These are phyloP conservation scores for Crocidura indochinensis DNA, from an alignment of 2,797 vertebrate genomes.

Conservation along the genomic window DNA sequence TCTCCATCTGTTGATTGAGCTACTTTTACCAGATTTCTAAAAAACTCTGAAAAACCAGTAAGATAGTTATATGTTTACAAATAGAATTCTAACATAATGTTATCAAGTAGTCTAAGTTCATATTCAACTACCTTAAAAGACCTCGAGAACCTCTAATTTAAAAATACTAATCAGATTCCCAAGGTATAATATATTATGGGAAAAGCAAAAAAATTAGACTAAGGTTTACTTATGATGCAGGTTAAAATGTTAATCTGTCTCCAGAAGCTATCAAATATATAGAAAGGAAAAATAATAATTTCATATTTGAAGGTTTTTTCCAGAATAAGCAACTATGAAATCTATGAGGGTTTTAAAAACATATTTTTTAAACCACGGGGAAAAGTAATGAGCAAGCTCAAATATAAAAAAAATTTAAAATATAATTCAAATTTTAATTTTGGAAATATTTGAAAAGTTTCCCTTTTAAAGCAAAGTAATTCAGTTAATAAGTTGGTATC, in stretches of 20 bases:
- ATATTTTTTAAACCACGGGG: conserved; percentile 51
- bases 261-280: conserved; percentile 13
- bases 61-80: conserved; percentile 25
- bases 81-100: conserved; percentile 45
- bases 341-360: background rate
- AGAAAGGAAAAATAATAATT: background rate
- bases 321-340: conserved; percentile 11
- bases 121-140: conserved; percentile 51
- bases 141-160: conserved; percentile 63
- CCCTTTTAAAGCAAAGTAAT: conserved; percentile 75
- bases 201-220: conserved; percentile 10
- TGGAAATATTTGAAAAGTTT: conserved; percentile 72
- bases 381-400: background rate
- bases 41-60: background rate
- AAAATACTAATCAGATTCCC: conserved; percentile 51
- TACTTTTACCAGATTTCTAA: conserved; percentile 27
- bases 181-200: conserved; percentile 21
- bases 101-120: background rate
- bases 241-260: conserved; percentile 30
- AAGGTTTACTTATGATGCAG: background rate
- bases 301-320: too few relatives aligned
- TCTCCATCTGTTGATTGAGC: background rate
- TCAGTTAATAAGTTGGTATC: conserved; percentile 81
- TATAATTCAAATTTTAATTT: conserved; percentile 38
- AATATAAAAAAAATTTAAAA: conserved; percentile 14